These are phyloP conservation scores for Leptobrachium ailaonicum DNA, from an alignment of 2,113 vertebrate species.

Conservation along the genomic window DNA sequence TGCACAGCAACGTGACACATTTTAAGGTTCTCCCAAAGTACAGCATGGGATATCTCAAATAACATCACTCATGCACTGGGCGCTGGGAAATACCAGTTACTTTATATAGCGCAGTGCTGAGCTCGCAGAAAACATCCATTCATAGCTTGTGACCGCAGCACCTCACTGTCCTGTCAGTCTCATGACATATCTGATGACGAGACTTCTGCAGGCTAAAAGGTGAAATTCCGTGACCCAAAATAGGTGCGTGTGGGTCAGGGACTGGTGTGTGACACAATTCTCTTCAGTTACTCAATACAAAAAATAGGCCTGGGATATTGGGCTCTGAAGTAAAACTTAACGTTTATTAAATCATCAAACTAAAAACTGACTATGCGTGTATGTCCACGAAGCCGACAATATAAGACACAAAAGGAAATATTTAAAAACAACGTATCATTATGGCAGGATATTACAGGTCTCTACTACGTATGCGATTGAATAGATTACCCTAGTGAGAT, in stretches of 20 bases:
- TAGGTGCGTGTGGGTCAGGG: neutral
- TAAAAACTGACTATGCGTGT: too few relatives aligned
- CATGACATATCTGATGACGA: conserved; percentile 1
- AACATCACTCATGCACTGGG: conserved; percentile 3
- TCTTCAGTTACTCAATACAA: neutral
- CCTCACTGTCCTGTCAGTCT: neutral
- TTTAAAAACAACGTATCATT: too few relatives aligned
- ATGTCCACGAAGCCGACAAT: too few relatives aligned
- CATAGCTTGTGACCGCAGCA: conserved; percentile 12
- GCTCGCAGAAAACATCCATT: conserved; percentile 13
- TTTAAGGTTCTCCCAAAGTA: neutral
- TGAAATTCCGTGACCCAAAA: neutral
- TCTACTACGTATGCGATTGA: too few relatives aligned
- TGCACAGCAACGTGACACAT: conserved; percentile 9
- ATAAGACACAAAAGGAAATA: too few relatives aligned
- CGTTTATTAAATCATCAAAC: too few relatives aligned
- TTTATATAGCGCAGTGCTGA: conserved; percentile 32
- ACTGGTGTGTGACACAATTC: neutral
- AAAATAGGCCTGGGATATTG: too few relatives aligned
- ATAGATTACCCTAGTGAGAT: too few relatives aligned
- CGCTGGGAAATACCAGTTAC: conserved; percentile 36
- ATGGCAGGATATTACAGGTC: too few relatives aligned
- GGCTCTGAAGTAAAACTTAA: too few relatives aligned
- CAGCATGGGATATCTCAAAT: neutral
- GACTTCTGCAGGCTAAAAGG: neutral